Percentiles rank a stretch among this genome's conserved stretches.
These are phyloP conservation scores for Mesocentrotus franciscanus DNA, from an alignment of 53 echinoderm and acorn worm species.

Conservation along the genomic window DNA sequence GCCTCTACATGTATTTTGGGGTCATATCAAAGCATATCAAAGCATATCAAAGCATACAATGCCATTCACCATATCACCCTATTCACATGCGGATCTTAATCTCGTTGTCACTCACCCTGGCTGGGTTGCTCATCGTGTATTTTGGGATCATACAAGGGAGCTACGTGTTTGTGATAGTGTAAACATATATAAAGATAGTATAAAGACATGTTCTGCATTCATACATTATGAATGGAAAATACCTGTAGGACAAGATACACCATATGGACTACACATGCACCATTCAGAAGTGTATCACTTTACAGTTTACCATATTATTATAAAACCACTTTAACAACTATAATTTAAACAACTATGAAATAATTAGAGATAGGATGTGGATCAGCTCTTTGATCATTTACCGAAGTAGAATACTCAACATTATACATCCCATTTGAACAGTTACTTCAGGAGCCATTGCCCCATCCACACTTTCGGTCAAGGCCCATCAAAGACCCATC, in stretches of 20 bases:
- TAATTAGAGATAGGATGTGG: too few relatives aligned
- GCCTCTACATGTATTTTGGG: too few relatives aligned
- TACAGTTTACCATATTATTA: too few relatives aligned
- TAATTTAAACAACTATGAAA: too few relatives aligned
- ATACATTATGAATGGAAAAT: neutral
- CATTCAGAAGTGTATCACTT: neutral
- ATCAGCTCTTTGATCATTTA: too few relatives aligned
- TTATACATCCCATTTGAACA: too few relatives aligned
- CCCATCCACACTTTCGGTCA: neutral
- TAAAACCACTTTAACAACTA: too few relatives aligned
- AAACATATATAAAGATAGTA: neutral
- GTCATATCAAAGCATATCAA: too few relatives aligned
- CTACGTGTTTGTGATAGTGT: neutral
- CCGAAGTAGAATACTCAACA: too few relatives aligned
- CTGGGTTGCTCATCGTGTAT: conserved; percentile 41
- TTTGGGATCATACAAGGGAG: conserved; percentile 43
- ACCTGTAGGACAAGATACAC: neutral
- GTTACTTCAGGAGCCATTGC: too few relatives aligned
- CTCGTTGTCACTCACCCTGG: conserved; percentile 45
- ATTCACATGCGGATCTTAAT: neutral
- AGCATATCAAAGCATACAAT: too few relatives aligned
- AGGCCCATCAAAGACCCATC: neutral
- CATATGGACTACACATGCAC: neutral
- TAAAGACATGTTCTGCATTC: neutral
- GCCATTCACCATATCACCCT: neutral